Percentiles rank a stretch among this genome's conserved stretches.
Evolutionary conservation across 2,797 vertebrate species (phyloP).

Genomic region (Kryptopterus vitreolus): DNA sequence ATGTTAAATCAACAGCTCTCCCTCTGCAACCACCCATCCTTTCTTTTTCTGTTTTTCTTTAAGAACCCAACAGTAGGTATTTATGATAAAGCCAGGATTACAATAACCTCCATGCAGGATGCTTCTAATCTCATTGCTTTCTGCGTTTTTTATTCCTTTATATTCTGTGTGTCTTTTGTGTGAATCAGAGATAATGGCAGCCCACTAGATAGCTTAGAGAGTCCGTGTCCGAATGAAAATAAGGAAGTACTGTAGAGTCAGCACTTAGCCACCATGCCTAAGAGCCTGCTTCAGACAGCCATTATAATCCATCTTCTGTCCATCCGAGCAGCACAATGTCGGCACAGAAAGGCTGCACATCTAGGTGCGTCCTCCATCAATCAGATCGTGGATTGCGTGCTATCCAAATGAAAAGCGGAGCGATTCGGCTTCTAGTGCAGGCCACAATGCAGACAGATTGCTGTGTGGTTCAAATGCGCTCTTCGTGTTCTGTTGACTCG

Average conservation of each 20-base stretch:
- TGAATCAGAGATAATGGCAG: conserved; percentile 37
- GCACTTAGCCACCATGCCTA: conserved; percentile 3
- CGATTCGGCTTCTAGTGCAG: neutral
- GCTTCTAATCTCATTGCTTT: conserved; percentile 18
- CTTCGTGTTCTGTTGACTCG: conserved; percentile 35
- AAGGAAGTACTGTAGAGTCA: conserved; percentile 29
- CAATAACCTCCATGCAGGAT: conserved; percentile 10
- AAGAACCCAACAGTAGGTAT: neutral
- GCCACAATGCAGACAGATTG: conserved; percentile 26
- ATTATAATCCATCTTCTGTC: conserved; percentile 40
- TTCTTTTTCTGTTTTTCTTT: neutral
- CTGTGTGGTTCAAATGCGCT: conserved; percentile 22
- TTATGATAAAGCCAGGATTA: neutral
- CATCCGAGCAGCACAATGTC: conserved; percentile 8
- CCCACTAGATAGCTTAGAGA: conserved; percentile 23
- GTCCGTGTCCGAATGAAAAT: neutral
- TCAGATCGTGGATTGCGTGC: conserved; percentile 15
- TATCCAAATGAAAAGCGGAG: conserved; percentile 29
- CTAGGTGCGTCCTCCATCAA: conserved; percentile 33
- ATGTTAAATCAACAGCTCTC: neutral
- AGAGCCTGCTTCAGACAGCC: conserved; percentile 27
- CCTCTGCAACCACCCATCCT: neutral
- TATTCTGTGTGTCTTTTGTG: conserved; percentile 35
- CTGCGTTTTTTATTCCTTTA: no score
- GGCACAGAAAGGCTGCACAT: conserved; percentile 11